A percentile compares a stretch with the other conserved stretches of the same genome.
phyloP scores from a whole-genome alignment of 2,888 invertebrate species.

The Hololepta plana region DNA sequence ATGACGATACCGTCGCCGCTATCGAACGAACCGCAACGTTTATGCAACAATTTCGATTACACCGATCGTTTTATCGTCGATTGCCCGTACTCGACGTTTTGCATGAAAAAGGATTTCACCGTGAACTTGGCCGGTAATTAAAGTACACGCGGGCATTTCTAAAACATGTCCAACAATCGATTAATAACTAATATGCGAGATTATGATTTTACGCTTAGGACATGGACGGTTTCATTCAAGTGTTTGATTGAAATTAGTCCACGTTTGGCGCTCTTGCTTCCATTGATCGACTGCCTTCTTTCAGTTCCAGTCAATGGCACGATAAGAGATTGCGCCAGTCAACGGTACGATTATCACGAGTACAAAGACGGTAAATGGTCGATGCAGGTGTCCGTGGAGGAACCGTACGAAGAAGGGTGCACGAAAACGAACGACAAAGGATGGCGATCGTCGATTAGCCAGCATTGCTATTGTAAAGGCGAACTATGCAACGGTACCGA shows the following conservation, averaged over 20 bases:
- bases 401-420: constrained; percentile 58
- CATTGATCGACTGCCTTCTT: constrained; percentile 14
- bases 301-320: constrained; percentile 40
- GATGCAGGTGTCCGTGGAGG: constrained; percentile 42
- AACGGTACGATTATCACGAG: constrained; percentile 44
- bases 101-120: constrained; percentile 55
- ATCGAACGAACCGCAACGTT: constrained; percentile 40
- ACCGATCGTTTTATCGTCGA: constrained; percentile 49
- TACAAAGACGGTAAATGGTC: constrained; percentile 46
- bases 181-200: too few relatives aligned
- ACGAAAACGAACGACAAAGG: constrained; percentile 42
- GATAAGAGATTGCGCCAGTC: constrained; percentile 55
- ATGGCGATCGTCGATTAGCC: constrained; percentile 36
- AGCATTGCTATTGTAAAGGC: constrained; percentile 60
- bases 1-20: constrained; percentile 39
- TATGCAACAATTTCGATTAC: constrained; percentile 62
- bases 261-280: too few relatives aligned
- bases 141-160: too few relatives aligned
- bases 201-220: too few relatives aligned
- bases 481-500: constrained; percentile 59
- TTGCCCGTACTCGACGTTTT: constrained; percentile 70
- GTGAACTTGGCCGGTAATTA: constrained; percentile 47
- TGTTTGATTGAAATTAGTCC: too few relatives aligned
- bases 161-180: too few relatives aligned
- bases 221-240: too few relatives aligned